Percentiles rank a stretch among this genome's conserved stretches.
phyloP scores from a whole-genome alignment of 2,113 vertebrate species.

The Heteronetta atricapilla region DNA sequence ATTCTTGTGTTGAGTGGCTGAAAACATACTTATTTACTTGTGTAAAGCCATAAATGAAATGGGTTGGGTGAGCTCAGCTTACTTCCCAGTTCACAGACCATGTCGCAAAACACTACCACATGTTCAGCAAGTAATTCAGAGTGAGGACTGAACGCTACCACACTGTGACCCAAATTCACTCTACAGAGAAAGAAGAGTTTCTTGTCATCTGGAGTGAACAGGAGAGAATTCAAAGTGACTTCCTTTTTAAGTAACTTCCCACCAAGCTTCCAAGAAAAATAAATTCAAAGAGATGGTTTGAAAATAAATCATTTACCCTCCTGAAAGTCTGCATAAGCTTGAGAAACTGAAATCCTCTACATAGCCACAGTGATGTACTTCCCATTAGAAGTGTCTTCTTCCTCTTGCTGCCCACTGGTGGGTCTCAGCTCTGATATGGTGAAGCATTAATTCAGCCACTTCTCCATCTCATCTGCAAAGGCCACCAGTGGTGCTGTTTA shows the following conservation, averaged over 20 bases:
- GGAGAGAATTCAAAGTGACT: background rate
- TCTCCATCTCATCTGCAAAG: background rate
- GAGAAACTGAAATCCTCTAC: background rate
- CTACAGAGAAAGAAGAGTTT: conserved; percentile 1
- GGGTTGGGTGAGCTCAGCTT: conserved; percentile 55
- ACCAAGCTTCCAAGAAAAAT: conserved; percentile 23
- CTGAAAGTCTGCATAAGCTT: background rate
- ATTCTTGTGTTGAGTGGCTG: conserved; percentile 54
- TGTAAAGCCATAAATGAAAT: conserved; percentile 65
- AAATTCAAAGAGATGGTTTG: background rate
- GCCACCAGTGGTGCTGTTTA: background rate
- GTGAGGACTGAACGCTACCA: background rate
- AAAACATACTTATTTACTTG: conserved; percentile 67
- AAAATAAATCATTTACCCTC: background rate
- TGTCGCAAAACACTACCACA: conserved; percentile 59
- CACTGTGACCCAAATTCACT: conserved; percentile 39
- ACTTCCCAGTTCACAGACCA: conserved; percentile 45
- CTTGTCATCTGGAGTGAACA: background rate
- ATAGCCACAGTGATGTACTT: background rate
- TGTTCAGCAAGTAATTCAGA: conserved; percentile 36
- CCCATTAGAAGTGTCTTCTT: rapidly evolving
- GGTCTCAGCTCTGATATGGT: background rate
- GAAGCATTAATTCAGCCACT: background rate
- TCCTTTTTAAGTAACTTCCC: conserved; percentile 6
- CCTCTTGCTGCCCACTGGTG: background rate